Evolutionary conservation across 1,140 invertebrate genomes (phyloP).

Genomic region (Caerostris darwini): DNA sequence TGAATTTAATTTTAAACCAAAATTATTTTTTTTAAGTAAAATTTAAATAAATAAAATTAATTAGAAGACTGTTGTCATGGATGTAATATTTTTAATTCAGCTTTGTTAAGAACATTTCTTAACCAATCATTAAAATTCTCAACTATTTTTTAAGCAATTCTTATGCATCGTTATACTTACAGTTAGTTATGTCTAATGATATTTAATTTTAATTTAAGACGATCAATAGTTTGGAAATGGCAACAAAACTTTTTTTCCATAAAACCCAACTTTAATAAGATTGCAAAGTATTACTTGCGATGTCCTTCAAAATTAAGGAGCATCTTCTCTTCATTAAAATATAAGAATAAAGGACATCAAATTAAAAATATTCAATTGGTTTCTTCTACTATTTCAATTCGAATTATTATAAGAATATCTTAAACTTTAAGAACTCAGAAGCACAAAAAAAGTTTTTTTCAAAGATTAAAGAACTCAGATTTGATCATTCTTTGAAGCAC

Average conservation of each 20-base stretch:
- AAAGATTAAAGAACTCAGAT: slow-evolving; percentile 7
- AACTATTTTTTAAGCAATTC: too few relatives aligned
- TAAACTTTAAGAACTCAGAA: background rate
- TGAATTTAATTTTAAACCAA: too few relatives aligned
- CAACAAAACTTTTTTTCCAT: background rate
- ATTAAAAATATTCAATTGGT: background rate
- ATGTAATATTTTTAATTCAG: too few relatives aligned
- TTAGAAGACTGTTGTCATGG: too few relatives aligned
- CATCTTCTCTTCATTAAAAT: slow-evolving; percentile 26
- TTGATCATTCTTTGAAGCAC: slow-evolving; percentile 54
- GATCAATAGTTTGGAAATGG: background rate
- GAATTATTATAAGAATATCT: slow-evolving; percentile 15
- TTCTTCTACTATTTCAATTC: background rate
- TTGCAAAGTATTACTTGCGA: background rate
- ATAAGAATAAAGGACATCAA: background rate
- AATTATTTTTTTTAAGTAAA: too few relatives aligned
- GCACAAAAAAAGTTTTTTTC: background rate
- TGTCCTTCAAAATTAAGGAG: background rate
- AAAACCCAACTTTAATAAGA: background rate
- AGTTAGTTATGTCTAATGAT: too few relatives aligned
- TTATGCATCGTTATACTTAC: too few relatives aligned
- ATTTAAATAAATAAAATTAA: too few relatives aligned
- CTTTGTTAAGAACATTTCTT: too few relatives aligned
- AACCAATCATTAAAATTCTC: too few relatives aligned
- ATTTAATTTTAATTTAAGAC: background rate